Evolutionary conservation across 1,140 invertebrate genomes (phyloP).

Genomic region (Sitobion miscanthi): DNA sequence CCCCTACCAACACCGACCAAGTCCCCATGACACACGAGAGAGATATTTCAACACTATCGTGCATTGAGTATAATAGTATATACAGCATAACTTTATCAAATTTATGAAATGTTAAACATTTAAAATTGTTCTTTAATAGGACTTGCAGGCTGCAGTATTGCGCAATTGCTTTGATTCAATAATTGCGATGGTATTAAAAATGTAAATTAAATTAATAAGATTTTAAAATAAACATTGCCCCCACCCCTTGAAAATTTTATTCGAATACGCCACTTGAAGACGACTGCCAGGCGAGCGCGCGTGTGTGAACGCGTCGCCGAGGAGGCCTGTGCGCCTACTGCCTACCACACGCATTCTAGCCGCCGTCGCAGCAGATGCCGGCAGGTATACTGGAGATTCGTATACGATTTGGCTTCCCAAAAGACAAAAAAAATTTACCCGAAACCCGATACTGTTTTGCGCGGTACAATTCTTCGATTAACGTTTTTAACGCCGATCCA

Average conservation of each 20-base stretch:
- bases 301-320: not conserved
- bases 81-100: no score
- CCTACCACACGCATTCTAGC: not conserved
- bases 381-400: not conserved
- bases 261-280: not conserved
- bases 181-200: not conserved
- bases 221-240: no score
- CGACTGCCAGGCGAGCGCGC: not conserved
- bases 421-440: not conserved
- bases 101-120: no score
- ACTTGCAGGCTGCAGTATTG: no score
- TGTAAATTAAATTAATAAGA: not conserved
- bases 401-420: not conserved
- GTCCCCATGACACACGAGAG: not conserved
- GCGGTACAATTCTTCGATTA: not conserved
- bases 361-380: not conserved
- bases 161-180: no score
- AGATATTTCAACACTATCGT: not conserved
- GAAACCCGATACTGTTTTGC: not conserved
- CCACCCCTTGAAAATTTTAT: no score
- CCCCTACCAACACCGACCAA: not conserved
- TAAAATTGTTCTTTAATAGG: no score
- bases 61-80: not conserved
- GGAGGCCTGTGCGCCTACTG: not conserved
- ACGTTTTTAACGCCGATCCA: not conserved